A percentile compares a stretch with the other conserved stretches of the same genome.
phyloP scores from a whole-genome alignment of 1,140 invertebrate genomes.

The Brevipalpus yothersi region DNA sequence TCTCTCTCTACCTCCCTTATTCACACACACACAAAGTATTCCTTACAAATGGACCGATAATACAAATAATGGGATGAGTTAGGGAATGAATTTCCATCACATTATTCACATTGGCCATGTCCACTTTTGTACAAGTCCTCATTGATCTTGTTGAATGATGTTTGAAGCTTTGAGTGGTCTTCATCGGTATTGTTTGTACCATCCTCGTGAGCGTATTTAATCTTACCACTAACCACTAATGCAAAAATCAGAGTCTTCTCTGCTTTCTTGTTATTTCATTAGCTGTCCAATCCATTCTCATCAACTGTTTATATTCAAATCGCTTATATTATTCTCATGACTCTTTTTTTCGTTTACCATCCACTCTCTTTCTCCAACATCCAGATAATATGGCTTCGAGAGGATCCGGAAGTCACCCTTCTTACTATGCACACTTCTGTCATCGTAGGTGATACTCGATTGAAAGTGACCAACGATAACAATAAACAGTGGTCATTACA shows the following conservation, averaged over 20 bases:
- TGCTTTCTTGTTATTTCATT: neutral
- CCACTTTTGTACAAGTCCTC: too few relatives aligned
- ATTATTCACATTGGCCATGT: too few relatives aligned
- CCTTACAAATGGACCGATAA: too few relatives aligned
- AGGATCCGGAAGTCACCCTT: conserved; percentile 58
- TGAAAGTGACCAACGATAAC: conserved; percentile 49
- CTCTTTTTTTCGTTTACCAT: neutral
- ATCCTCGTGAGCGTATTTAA: too few relatives aligned
- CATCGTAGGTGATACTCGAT: conserved; percentile 56
- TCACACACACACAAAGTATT: too few relatives aligned
- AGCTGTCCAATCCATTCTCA: neutral
- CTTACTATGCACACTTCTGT: conserved; percentile 54
- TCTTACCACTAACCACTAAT: neutral
- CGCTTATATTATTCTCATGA: neutral
- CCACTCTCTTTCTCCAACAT: neutral
- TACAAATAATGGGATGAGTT: too few relatives aligned
- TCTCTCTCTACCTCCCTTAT: too few relatives aligned
- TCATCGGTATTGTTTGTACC: too few relatives aligned
- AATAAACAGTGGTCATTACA: conserved; percentile 37
- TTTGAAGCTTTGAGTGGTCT: too few relatives aligned
- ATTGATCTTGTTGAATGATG: too few relatives aligned
- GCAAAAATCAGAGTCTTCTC: neutral
- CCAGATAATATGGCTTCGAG: conserved; percentile 74
- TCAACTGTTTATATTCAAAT: neutral
- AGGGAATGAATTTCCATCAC: too few relatives aligned